Base-by-base conservation (phyloP, 2,888 invertebrate genomes). In the Phyto melanocephala region DNA sequence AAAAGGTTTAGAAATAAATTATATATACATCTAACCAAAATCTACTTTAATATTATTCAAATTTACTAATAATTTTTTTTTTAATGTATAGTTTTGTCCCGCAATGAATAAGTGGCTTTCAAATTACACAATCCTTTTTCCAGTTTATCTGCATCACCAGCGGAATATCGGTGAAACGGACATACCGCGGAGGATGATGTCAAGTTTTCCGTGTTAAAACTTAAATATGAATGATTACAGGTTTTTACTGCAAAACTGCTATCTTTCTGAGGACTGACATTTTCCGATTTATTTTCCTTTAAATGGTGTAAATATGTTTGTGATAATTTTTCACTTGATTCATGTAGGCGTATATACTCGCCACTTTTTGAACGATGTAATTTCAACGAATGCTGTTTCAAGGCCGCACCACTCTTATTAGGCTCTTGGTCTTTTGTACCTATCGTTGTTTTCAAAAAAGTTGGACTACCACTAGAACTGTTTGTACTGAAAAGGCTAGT, bases 61-160 rank as follows among this genome's bases (percentile, higher is more conserved):
- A n/a, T n/a, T n/a, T n/a, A n/a, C n/a, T n/a, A n/a, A n/a, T n/a
- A n/a, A n/a, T n/a, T n/a, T n/a, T n/a, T n/a, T n/a, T n/a, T n/a
- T 22, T 50, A 50, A 20, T 50, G 1, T 52, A 52, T 52, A 28
- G 2, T n/a, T n/a, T 52, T 52, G 28, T 92, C 92, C 87, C 94
- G 93, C 85, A 95, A 92, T 79, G 95, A 95, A 79, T 94, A 92
- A 6, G 94, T 93, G 86, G 94, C 94, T 42, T 94, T 93, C 84
- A 94, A 92, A 15, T 93, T 92, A 52, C 92, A 90, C 76, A 92
- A 91, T 10, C 92, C 91, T 79, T 93, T 93, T 75, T 94, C 92
- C 84, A 94, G 91, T 80, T 93, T 94, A 86, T 93, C 93, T 24
- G 95, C 92, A 88, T 95, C 95, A 76, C 95, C 95, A 10, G 95